Percentiles rank a stretch among this genome's conserved stretches.
These are phyloP conservation scores for Oophaga pumilio DNA, from an alignment of 2,113 vertebrate species.

Conservation along the genomic window DNA sequence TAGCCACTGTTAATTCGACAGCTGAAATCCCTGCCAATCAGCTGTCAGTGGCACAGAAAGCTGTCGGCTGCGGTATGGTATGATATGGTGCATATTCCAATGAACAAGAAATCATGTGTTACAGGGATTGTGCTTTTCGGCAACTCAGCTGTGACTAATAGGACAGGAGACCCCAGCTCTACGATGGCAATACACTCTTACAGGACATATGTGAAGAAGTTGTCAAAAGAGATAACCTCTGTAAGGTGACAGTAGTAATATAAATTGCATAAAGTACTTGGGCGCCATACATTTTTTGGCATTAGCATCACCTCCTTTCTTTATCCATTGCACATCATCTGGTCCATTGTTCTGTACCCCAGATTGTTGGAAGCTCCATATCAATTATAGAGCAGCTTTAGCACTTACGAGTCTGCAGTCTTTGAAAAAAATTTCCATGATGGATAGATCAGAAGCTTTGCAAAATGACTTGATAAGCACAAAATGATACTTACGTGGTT, in stretches of 20 bases:
- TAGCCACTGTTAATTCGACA: no score
- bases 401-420: background rate
- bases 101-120: background rate
- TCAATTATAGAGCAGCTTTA: background rate
- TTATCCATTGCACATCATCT: background rate
- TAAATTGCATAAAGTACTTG: background rate
- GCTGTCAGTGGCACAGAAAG: background rate
- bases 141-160: background rate
- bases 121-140: background rate
- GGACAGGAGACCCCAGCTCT: no score
- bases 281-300: background rate
- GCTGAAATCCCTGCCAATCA: background rate
- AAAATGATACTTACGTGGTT: constrained; percentile 2
- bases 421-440: constrained; percentile 1
- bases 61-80: background rate
- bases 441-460: background rate
- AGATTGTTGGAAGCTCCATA: background rate
- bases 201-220: background rate
- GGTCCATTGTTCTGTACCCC: background rate
- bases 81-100: background rate
- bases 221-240: background rate
- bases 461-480: constrained; percentile 5
- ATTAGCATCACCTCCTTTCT: background rate
- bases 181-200: no score
- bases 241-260: background rate